Evolutionary conservation across 1,140 invertebrate genomes (phyloP), one percentile per base, ranked within the genome.

Genomic region (Drosophila erecta): DNA sequence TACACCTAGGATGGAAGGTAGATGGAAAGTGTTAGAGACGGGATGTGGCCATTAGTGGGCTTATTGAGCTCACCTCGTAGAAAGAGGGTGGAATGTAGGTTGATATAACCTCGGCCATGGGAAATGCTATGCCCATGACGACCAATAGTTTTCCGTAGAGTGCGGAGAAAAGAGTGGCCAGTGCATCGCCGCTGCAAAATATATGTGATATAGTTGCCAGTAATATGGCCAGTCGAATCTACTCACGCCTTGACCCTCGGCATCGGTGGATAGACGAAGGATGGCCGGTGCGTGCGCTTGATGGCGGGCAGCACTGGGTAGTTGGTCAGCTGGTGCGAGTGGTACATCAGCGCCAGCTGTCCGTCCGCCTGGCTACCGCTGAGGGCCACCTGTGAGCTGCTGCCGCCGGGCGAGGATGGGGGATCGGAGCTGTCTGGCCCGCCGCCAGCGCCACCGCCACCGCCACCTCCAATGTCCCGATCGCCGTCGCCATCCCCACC

Each of bases 71-170:
- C 90, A 96, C 96, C 94, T 97, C 96, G 93, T 97, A 98, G 92
- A 97, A 97, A 2, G 97, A 97, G 49, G 96, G 96, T 85, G 97
- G 96, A 89, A 98, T 97, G 92, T 97, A 96, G n/a, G 96, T 96
- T 20, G 96, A 97, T 81, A 97, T 97, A 56, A 97, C 96, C 94
- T 97, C 96, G 46, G 96, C 96, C 95, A 98, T 97, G 47, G 98
- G 98, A 93, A 99, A 98, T 7, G 97, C 97, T 78, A 97, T 93
- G 15, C 98, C 98, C 96, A 98, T 97, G 12, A 98, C 97, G 24
- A 98, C 97, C 51, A 99, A 92, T 3, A 98, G 93, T 92, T 98
- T 98, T n/a, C 97, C 97, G 91, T 99, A 98, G 4, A 98, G 94
- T 0, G 97, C 98, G 76, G 97, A 98, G 55, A 98, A 93, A 15